A percentile compares a stretch with the other conserved stretches of the same genome.
Evolutionary conservation across 2,797 vertebrate species (phyloP).

Genomic region (Manis pentadactyla): DNA sequence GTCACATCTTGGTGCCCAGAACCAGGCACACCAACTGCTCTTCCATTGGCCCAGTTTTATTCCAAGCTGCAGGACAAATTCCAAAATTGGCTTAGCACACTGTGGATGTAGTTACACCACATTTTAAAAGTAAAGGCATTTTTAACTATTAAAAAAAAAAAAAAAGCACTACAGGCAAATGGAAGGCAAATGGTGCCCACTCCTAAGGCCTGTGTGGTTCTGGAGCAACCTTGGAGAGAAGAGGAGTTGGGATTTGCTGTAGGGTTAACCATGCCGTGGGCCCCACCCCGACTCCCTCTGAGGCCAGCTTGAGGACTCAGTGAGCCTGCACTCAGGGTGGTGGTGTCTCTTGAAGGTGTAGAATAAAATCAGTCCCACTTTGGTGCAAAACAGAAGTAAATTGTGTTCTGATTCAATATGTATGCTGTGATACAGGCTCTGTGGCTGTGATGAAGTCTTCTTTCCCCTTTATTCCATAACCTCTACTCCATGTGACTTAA

Average conservation of each 20-base stretch:
- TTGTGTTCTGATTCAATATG: background rate
- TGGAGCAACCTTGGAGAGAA: background rate
- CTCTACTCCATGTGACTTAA: background rate
- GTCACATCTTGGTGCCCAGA: background rate
- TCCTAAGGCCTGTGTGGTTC: background rate
- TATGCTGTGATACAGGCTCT: background rate
- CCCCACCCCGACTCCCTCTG: background rate
- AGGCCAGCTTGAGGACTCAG: background rate
- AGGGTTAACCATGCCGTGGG: background rate
- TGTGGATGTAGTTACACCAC: background rate
- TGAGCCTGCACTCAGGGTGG: background rate
- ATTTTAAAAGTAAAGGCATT: conserved; percentile 74
- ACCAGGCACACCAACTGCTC: background rate
- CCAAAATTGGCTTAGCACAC: conserved; percentile 16
- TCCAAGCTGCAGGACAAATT: background rate
- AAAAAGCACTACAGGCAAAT: background rate
- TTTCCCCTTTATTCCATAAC: background rate
- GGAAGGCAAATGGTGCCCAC: background rate
- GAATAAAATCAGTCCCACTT: background rate
- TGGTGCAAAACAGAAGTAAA: background rate
- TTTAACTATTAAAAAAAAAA: conserved; percentile 41
- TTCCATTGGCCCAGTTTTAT: background rate
- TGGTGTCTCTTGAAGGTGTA: background rate
- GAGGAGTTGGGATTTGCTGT: background rate
- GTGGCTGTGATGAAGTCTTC: background rate